Base-by-base conservation (phyloP, 2,888 invertebrate genomes). In the Hydriomena furcata region DNA sequence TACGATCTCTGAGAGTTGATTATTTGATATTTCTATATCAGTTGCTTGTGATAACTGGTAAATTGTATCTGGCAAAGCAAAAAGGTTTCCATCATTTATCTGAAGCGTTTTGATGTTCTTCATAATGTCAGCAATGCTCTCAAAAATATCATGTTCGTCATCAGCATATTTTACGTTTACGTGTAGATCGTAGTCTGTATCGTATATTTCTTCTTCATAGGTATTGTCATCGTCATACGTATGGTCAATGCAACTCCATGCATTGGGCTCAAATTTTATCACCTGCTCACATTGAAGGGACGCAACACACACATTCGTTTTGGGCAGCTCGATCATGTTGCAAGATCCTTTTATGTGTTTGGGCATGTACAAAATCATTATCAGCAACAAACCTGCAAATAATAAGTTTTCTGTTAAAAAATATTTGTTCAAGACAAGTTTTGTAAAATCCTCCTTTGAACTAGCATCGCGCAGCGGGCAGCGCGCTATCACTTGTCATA, bases 121-220 rank as follows among this genome's bases (percentile, higher is more conserved):
- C 4, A 34, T 37, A 13, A 32, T 21, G 23, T 24, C 13, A 32
- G 7, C 5, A 11, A 40, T 21, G 24, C 2, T 31, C 24, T 38
- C 38, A 25, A 52, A 48, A 34, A 52, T 43, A 7, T 48, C 43
- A n/a, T 35, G 17, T 8, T 47, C 10, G 2, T 52, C 38, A 13
- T 34, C 30, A 3, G 20, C 47, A 35, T 47, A 34, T 20, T 20
- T 13, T 13, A 52, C 8, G 3, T 10, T 30, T 1, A 44, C 30
- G 10, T 40, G 6, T 7, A 52, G 28, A 10, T n/a, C 12, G 10
- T 38, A 52, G 10, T 47, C 7, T 12, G 24, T 40, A 3, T 34
- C 43, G 21, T 47, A 48, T 1, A 7, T 30, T 5, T 7, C 10
- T 11, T 28, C 7, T 23, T n/a, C n/a, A n/a, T 5, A n/a, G 21